These are phyloP conservation scores for Argyra leucocephala DNA, from an alignment of 2,888 invertebrate species.

Conservation along the genomic window DNA sequence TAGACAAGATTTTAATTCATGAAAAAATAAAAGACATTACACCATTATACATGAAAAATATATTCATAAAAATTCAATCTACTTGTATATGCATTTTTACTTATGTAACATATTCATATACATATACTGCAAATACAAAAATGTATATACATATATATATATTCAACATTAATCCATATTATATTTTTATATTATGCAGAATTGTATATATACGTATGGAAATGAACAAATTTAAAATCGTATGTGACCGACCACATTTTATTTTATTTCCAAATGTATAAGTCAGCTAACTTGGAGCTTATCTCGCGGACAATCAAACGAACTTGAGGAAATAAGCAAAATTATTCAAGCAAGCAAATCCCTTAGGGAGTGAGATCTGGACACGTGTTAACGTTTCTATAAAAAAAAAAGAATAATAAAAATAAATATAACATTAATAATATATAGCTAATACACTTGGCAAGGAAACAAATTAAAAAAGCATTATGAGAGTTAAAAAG, in stretches of 20 bases:
- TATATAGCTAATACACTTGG: neutral
- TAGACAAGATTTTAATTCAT: neutral
- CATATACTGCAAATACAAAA: neutral
- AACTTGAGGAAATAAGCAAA: conserved; percentile 8
- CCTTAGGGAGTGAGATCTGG: conserved; percentile 5
- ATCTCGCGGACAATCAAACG: conserved; percentile 6
- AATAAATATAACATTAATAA: neutral
- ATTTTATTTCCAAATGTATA: no score
- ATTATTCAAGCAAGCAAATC: conserved; percentile 2
- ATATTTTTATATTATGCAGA: neutral
- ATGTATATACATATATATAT: neutral
- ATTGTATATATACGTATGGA: no score
- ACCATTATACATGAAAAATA: neutral
- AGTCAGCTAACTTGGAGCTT: neutral
- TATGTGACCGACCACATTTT: neutral
- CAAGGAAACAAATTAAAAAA: conserved; percentile 6
- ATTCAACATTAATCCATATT: neutral
- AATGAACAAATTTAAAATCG: no score
- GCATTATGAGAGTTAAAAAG: neutral
- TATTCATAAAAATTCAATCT: neutral
- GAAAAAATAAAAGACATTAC: neutral
- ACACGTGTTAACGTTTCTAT: conserved; percentile 8
- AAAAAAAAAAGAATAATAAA: neutral
- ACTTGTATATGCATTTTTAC: neutral
- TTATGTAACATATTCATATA: neutral